Evolutionary conservation across 2,797 vertebrate genomes (phyloP).

Genomic region (Cyclopterus lumpus): DNA sequence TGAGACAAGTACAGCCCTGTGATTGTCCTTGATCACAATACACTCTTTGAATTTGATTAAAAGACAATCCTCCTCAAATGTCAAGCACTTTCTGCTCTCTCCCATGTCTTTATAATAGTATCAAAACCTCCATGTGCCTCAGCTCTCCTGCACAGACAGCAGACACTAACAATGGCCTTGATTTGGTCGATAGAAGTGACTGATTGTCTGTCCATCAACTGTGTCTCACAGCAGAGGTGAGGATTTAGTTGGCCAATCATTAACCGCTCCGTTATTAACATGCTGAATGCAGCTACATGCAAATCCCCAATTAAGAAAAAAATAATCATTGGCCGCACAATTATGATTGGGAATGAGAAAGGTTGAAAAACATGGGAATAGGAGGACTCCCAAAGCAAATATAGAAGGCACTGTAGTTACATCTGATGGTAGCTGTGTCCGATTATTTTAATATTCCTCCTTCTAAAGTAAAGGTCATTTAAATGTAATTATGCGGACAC

Average conservation of each 20-base stretch:
- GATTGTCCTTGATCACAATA: slow-evolving; percentile 28
- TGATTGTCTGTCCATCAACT: slow-evolving; percentile 23
- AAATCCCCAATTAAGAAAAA: slow-evolving; percentile 54
- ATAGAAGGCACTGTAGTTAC: slow-evolving; percentile 4
- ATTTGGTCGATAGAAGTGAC: slow-evolving; percentile 42
- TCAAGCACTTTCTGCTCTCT: slow-evolving; percentile 41
- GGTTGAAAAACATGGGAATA: not conserved
- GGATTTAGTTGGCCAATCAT: slow-evolving; percentile 26
- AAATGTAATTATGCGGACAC: not conserved
- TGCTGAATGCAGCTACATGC: slow-evolving; percentile 43
- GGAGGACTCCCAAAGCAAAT: slow-evolving; percentile 27
- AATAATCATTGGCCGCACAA: slow-evolving; percentile 48
- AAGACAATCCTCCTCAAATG: slow-evolving; percentile 48
- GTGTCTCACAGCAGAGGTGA: slow-evolving; percentile 1
- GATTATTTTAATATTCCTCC: not conserved
- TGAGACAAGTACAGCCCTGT: not conserved
- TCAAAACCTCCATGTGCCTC: slow-evolving; percentile 35
- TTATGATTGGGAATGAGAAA: slow-evolving; percentile 26
- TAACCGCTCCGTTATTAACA: slow-evolving; percentile 31
- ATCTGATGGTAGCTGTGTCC: not conserved
- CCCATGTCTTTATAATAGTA: slow-evolving; percentile 33
- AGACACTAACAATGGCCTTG: slow-evolving; percentile 25
- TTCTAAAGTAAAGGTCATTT: not conserved
- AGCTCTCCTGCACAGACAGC: slow-evolving; percentile 13
- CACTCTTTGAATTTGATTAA: slow-evolving; percentile 48